These are phyloP conservation scores for Oscheius sp. DNA, from an alignment of 2,888 invertebrate species.

Conservation along the genomic window DNA sequence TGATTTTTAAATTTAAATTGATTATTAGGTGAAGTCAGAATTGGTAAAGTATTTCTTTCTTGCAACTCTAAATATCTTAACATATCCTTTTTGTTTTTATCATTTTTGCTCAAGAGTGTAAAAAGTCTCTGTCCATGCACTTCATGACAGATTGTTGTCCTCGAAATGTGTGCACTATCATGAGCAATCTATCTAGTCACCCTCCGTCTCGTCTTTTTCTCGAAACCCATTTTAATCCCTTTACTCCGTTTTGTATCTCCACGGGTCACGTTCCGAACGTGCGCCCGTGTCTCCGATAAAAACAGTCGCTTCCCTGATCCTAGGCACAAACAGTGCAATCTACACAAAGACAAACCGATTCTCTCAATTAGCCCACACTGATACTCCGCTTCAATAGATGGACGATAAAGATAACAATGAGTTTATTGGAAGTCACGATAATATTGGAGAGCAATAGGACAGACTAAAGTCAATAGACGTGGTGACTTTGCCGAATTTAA, in stretches of 20 bases:
- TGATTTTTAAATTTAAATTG: no score
- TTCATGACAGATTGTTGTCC: no score
- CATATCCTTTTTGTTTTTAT: neutral
- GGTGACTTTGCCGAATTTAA: slow-evolving; percentile 6
- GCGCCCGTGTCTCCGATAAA: slow-evolving; percentile 25
- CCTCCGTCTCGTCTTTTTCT: neutral
- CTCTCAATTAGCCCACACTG: slow-evolving; percentile 20
- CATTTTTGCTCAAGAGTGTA: neutral
- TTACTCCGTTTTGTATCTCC: slow-evolving; percentile 18
- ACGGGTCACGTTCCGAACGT: slow-evolving; percentile 24
- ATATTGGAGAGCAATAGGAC: neutral
- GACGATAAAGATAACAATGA: neutral
- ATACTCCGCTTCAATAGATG: no score
- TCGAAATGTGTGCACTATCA: neutral
- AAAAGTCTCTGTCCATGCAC: neutral
- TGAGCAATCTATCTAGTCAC: neutral
- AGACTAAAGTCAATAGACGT: neutral
- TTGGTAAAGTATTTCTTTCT: neutral
- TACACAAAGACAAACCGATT: slow-evolving; percentile 21
- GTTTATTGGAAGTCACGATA: slow-evolving; percentile 14
- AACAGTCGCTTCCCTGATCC: slow-evolving; percentile 30
- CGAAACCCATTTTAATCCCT: slow-evolving; percentile 8
- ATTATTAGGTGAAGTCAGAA: no score
- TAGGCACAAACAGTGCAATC: slow-evolving; percentile 27
- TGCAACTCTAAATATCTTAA: neutral